A percentile compares a stretch with the other conserved stretches of the same genome.
Conservation (phyloP, 2,113 vertebrate genomes). For the Brienomyrus longianalis region DNA sequence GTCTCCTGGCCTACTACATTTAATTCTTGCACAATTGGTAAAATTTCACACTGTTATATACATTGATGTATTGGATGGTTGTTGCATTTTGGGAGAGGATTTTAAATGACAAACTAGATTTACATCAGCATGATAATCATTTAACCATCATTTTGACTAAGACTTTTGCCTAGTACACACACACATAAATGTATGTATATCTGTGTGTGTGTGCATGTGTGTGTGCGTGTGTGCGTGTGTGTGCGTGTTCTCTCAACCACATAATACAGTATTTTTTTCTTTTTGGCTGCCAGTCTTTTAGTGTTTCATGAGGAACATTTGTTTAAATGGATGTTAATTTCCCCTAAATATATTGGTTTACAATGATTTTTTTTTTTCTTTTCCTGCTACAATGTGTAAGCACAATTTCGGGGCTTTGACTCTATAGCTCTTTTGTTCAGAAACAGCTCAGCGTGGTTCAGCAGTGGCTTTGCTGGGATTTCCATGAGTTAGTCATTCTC, state of each 20-base stretch:
- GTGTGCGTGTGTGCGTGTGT: background rate
- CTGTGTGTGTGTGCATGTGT: background rate
- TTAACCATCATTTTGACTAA: background rate
- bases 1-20: background rate
- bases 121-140: too few relatives aligned
- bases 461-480: conserved; percentile 49
- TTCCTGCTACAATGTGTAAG: conserved; percentile 23
- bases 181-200: too few relatives aligned
- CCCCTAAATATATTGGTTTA: background rate
- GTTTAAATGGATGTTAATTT: background rate
- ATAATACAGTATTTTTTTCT: background rate
- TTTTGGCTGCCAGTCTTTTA: background rate
- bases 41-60: background rate
- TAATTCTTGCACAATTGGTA: background rate
- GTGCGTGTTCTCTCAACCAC: background rate
- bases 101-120: too few relatives aligned
- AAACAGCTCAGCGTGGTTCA: conserved; percentile 51
- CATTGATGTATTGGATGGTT: background rate
- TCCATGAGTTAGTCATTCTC: conserved; percentile 52
- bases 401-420: conserved; percentile 47
- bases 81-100: too few relatives aligned
- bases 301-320: background rate
- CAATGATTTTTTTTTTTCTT: background rate
- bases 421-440: conserved; percentile 30
- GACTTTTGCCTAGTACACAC: background rate